Evolutionary conservation across 2,888 invertebrate species (phyloP).

Genomic region (Tineola bisselliella): DNA sequence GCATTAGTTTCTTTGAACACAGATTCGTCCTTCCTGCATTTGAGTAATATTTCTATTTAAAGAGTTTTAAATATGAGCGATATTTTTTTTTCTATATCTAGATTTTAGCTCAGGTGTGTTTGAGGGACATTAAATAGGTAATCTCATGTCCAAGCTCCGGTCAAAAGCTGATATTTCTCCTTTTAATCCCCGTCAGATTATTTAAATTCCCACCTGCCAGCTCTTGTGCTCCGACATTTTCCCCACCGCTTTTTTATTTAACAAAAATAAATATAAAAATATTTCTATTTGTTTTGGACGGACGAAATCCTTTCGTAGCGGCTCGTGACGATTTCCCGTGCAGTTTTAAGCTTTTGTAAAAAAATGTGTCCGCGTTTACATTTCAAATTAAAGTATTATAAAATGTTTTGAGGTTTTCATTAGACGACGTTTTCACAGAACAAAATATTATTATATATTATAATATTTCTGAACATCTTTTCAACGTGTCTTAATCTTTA

Average conservation of each 20-base stretch:
- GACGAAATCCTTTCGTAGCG: constrained; percentile 60
- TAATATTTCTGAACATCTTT: too few species aligned
- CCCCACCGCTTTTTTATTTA: constrained; percentile 49
- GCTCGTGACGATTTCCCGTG: constrained; percentile 46
- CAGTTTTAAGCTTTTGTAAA: constrained; percentile 50
- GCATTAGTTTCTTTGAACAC: constrained; percentile 43
- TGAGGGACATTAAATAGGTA: constrained; percentile 20
- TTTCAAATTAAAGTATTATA: constrained; percentile 6
- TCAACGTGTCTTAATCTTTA: too few species aligned
- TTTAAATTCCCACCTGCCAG: constrained; percentile 68
- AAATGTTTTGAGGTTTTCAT: not conserved
- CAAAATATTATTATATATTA: not conserved
- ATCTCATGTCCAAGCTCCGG: constrained; percentile 47
- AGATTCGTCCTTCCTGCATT: not conserved
- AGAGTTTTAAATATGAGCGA: too few species aligned
- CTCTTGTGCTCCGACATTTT: constrained; percentile 39
- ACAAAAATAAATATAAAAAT: constrained; percentile 66
- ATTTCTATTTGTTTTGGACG: constrained; percentile 65
- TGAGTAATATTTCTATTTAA: too few species aligned
- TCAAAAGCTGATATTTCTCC: constrained; percentile 64
- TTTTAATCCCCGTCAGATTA: constrained; percentile 68
- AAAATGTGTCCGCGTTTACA: constrained; percentile 39
- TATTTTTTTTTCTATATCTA: too few species aligned
- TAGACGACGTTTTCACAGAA: not conserved
- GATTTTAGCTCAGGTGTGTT: too few species aligned